Percentiles rank a stretch among this genome's conserved stretches.
phyloP scores from a whole-genome alignment of 2,888 invertebrate genomes.

The Eristalinus sepulchralis region DNA sequence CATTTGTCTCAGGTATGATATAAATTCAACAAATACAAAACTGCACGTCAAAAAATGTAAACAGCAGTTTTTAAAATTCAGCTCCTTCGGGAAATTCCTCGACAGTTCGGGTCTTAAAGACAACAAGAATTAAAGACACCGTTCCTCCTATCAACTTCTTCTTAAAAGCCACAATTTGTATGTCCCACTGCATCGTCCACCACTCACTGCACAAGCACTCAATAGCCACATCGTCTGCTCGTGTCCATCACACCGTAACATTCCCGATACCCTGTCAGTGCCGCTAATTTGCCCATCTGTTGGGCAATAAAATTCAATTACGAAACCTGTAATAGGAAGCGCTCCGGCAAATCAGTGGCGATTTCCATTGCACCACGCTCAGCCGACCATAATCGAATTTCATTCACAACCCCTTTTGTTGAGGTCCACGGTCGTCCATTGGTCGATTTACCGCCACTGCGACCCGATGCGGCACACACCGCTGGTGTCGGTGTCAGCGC shows the following conservation, averaged over 20 bases:
- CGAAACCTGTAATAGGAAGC: constrained; percentile 34
- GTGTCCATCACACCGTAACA: not conserved
- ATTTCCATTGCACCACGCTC: constrained; percentile 39
- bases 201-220: not conserved
- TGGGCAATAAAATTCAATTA: constrained; percentile 65
- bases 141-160: not conserved
- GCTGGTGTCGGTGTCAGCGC: not conserved
- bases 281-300: constrained; percentile 62
- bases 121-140: not conserved
- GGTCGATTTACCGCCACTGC: constrained; percentile 44
- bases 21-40: too few species aligned
- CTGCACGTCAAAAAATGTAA: too few species aligned
- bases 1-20: too few species aligned
- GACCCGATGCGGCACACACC: not conserved
- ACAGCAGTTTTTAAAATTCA: too few species aligned
- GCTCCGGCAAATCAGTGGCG: constrained; percentile 28
- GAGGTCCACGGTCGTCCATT: constrained; percentile 40
- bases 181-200: not conserved
- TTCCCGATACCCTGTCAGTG: constrained; percentile 7
- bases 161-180: not conserved
- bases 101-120: not conserved
- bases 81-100: too few species aligned
- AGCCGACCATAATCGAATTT: constrained; percentile 52
- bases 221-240: not conserved
- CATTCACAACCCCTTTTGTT: constrained; percentile 55